Percentiles rank a stretch among this genome's conserved stretches.
Conservation (phyloP, 2,888 invertebrate species). For the Melinaea menophilus region DNA sequence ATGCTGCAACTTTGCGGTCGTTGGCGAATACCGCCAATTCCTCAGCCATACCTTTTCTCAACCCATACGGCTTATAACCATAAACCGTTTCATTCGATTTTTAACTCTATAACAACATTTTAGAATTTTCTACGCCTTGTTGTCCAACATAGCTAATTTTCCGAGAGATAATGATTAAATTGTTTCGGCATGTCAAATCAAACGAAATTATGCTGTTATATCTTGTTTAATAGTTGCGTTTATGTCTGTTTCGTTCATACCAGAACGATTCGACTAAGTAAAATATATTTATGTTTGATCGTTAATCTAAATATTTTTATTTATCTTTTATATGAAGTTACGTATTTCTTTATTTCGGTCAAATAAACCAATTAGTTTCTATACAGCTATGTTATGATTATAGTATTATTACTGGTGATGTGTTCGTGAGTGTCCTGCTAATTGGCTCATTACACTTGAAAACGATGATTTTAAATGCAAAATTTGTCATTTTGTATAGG, state of each 20-base stretch:
- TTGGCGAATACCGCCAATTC: conserved; percentile 77
- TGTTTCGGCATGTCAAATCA: conserved; percentile 78
- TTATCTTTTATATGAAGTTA: too few relatives aligned
- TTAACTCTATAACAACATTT: conserved; percentile 39
- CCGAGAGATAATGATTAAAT: conserved; percentile 75
- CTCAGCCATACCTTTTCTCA: conserved; percentile 55
- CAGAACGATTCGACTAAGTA: conserved; percentile 37
- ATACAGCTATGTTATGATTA: too few relatives aligned
- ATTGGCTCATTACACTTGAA: too few relatives aligned
- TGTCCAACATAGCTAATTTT: conserved; percentile 50
- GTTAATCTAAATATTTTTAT: too few relatives aligned
- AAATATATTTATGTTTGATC: background rate
- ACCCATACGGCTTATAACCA: conserved; percentile 54
- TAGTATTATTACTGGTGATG: too few relatives aligned
- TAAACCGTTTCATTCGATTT: conserved; percentile 33
- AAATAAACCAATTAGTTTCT: too few relatives aligned
- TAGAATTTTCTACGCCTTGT: conserved; percentile 39
- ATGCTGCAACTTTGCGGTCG: conserved; percentile 63
- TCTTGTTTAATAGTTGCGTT: conserved; percentile 72
- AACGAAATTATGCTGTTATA: conserved; percentile 78
- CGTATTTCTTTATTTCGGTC: too few relatives aligned
- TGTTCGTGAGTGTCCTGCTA: too few relatives aligned
- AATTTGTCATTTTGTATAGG: too few relatives aligned
- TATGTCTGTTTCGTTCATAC: conserved; percentile 63
- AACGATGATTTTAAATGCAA: too few relatives aligned